Evolutionary conservation across 1,140 invertebrate genomes (phyloP), one percentile per base, ranked within the genome.

Genomic region (Ceratina calcarata): DNA sequence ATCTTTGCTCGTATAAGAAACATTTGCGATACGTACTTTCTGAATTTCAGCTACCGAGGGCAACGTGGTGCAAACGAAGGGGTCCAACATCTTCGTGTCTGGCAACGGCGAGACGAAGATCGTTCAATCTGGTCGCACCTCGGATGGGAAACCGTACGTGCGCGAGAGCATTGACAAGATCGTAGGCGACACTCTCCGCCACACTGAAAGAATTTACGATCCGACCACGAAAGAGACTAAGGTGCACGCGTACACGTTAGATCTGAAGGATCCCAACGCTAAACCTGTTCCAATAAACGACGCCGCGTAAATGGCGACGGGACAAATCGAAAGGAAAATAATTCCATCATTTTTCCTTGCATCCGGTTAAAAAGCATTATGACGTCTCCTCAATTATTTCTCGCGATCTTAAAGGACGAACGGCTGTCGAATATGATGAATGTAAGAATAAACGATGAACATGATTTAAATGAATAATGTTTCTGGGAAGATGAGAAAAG

Each of bases 161-260:
- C 82, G 79, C 16, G 79, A 84, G 10, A 80, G 24, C 12, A 73
- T 79, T 6, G 83, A 89, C 0, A 65, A 61, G 13, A 12, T 84
- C n/a, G 32, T 83, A 10, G 85, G 64, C 18, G 66, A 78, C 27
- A 69, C 67, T 15, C 73, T 90, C 49, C 65, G 81, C 55, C 87
- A 84, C 61, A 78, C 72, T 0, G 88, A 88, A 0, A 85, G 49
- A 10, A 15, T 75, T 55, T 86, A 80, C 53, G 82, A 91, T 62
- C 51, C 76, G 0, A 62, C 16, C 10, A 81, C 61, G 0, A 77
- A 82, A 3, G 8, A 0, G 0, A 53, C 82, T 0, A 67, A 83
- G 13, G 77, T 32, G 7, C 64, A 61, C 61, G 53, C 62, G 0
- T 89, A 82, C 64, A 89, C 76, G 2, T 37, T 86, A 6, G 68